Percentiles rank a stretch among this genome's conserved stretches.
Evolutionary conservation across 2,797 vertebrate species (phyloP).

Genomic region (Argentina silus): DNA sequence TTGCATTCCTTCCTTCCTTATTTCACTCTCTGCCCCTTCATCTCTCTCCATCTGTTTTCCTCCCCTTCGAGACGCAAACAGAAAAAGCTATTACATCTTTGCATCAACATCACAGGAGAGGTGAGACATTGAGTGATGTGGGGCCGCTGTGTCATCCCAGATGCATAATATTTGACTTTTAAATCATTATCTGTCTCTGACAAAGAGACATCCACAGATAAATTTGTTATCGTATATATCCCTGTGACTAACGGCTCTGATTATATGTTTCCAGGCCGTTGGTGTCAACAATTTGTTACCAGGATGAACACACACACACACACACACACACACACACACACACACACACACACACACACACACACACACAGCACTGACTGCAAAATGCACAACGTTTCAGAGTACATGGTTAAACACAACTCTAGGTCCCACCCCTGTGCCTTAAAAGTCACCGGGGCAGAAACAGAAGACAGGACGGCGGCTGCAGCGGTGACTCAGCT

Average conservation of each 20-base stretch:
- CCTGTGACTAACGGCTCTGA: not conserved
- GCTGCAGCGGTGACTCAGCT: constrained; percentile 51
- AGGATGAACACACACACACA: too few relatives aligned
- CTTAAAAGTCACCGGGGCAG: not conserved
- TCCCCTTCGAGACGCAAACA: not conserved
- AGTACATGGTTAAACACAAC: constrained; percentile 2
- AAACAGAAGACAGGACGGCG: constrained; percentile 4
- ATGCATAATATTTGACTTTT: not conserved
- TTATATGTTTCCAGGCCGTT: too few relatives aligned
- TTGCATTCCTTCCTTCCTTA: not conserved
- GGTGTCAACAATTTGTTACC: too few relatives aligned
- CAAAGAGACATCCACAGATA: not conserved
- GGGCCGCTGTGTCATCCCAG: not conserved
- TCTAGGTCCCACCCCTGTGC: constrained; percentile 4
- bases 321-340: not conserved
- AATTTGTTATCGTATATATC: not conserved
- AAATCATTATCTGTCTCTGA: constrained; percentile 17
- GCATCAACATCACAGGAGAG: constrained; percentile 6
- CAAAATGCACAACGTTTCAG: not conserved
- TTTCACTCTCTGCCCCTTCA: not conserved
- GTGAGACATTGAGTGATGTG: not conserved
- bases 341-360: not conserved
- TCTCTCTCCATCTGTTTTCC: not conserved
- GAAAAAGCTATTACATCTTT: not conserved
- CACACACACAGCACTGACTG: not conserved